Conservation (phyloP, 1,140 invertebrate genomes). For the Drosophila eugracilis region DNA sequence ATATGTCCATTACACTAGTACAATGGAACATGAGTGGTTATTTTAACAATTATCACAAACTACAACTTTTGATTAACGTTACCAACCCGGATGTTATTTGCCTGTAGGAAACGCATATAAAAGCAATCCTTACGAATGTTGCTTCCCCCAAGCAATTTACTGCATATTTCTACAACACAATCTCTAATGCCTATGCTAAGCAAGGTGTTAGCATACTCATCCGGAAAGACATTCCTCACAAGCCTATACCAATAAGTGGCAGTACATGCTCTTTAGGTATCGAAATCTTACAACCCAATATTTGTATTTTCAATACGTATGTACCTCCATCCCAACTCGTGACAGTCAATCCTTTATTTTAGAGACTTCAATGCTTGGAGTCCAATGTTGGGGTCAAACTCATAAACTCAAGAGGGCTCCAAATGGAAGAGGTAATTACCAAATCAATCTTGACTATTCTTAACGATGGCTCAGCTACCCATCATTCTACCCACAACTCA, state of each 20-base stretch:
- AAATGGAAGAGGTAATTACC: constrained; percentile 29
- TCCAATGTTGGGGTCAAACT: constrained; percentile 17
- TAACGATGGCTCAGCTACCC: constrained; percentile 18
- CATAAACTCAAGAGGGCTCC: constrained; percentile 7
- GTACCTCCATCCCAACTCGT: constrained; percentile 13
- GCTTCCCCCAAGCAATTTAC: not conserved
- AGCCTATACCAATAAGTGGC: not conserved
- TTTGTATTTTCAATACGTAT: constrained; percentile 27
- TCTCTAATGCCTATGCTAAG: constrained; percentile 1
- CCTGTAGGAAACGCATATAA: constrained; percentile 9
- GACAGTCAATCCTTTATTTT: constrained; percentile 18
- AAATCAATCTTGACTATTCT: constrained; percentile 9
- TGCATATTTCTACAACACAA: not conserved
- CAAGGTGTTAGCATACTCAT: constrained; percentile 9
- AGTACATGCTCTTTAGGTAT: not conserved
- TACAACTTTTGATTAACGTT: too few species aligned
- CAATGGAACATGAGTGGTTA: constrained; percentile 23
- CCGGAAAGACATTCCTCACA: not conserved
- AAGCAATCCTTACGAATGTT: not conserved
- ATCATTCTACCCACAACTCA: constrained; percentile 22
- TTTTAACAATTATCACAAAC: constrained; percentile 16
- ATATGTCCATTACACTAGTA: constrained; percentile 15
- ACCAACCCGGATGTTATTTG: too few species aligned
- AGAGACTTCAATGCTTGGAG: constrained; percentile 27
- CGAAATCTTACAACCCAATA: too few species aligned